Evolutionary conservation across 92 coral and sea anemone species (phyloP), one percentile per base, ranked within the genome.

Genomic region (Anthopleura xanthogrammica): DNA sequence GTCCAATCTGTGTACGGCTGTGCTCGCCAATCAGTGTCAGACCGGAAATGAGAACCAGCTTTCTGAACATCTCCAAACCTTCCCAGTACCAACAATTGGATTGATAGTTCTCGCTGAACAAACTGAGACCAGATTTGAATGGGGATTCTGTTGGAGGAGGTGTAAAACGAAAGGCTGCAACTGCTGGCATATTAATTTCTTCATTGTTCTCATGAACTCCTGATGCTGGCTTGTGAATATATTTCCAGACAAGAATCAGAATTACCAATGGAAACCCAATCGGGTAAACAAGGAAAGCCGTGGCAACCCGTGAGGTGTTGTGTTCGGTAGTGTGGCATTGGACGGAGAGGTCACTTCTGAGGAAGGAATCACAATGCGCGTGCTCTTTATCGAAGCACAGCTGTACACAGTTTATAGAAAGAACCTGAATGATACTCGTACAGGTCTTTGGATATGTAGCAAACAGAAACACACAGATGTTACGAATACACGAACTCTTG

Each of bases 361-460:
- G 50, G 5, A 2, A 46, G 50, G 50, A 46, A 39, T 55, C 50
- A 50, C 87, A 84, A 74, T 77, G 70, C 60, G 64, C 0, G 11
- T 84, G 22, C 3, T 46, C 50, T 46, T 46, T 6, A 5, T 46
- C 50, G 50, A 46, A 46, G 50, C 50, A 46, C 50, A 46, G 50
- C 9, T 46, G 50, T 46, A 46, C 50, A 46, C 50, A 46, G 50
- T 46, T 46, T 2, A 46, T 46, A n/a, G 60, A 82, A 23, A 84
- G 83, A 70, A 84, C 77, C 83, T 84, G 87, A 76, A 84, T 84
- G 22, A 84, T 84, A 41, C 79, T 77, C 29, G 76, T 65, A 46
- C 83, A 75, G 22, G 87, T 84, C 57, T 60, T 78, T 6, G 87
- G 87, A 39, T 84, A 84, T 36, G 78, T 78, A 20, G 87, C 87